These are phyloP conservation scores for Tenualosa thibaudeaui DNA, from an alignment of 2,797 vertebrate genomes.

Conservation along the genomic window DNA sequence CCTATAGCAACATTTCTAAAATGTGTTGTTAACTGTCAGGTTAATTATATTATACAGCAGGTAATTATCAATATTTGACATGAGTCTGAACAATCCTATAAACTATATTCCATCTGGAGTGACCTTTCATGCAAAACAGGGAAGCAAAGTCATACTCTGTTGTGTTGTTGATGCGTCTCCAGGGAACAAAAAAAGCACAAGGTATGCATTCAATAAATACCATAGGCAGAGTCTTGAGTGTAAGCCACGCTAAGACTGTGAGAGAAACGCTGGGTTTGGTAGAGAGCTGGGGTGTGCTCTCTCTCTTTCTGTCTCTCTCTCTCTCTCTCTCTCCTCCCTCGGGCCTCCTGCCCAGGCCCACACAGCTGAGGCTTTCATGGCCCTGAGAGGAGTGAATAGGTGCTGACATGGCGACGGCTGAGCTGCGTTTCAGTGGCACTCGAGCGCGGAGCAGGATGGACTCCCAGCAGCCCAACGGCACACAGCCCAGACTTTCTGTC, in stretches of 20 bases:
- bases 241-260: not conserved
- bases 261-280: not conserved
- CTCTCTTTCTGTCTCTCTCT: too few relatives aligned
- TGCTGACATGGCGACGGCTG: constrained; percentile 37
- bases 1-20: not conserved
- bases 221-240: not conserved
- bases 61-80: not conserved
- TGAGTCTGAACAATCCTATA: not conserved
- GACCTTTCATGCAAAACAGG: not conserved
- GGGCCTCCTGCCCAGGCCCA: not conserved
- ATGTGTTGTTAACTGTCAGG: not conserved
- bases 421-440: constrained; percentile 37
- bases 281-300: not conserved
- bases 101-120: not conserved
- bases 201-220: not conserved
- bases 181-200: not conserved
- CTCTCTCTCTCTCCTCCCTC: not conserved
- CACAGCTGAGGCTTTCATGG: constrained; percentile 8
- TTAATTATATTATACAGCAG: not conserved
- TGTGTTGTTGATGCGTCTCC: not conserved
- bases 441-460: constrained; percentile 21
- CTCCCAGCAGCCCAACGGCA: not conserved
- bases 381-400: constrained; percentile 37
- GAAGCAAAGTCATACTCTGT: not conserved
- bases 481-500: constrained; percentile 14